Evolutionary conservation across 2,888 invertebrate genomes (phyloP).

Genomic region (Drosophila anomalipes): DNA sequence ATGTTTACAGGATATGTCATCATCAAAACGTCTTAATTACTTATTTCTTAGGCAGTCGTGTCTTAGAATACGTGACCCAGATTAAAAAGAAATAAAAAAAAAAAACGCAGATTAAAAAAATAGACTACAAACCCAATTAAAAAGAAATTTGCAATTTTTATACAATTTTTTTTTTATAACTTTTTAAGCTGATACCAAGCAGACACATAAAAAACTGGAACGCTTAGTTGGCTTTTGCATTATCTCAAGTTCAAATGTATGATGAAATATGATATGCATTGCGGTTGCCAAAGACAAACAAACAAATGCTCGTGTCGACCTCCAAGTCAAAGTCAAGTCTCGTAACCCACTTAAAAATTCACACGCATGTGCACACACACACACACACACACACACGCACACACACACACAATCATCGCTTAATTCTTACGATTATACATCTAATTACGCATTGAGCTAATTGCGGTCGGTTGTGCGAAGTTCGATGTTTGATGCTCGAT

Average conservation of each 20-base stretch:
- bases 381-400: slow-evolving; percentile 1
- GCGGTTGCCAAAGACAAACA: slow-evolving; percentile 23
- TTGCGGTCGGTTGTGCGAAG: slow-evolving; percentile 35
- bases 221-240: slow-evolving; percentile 17
- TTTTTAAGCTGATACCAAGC: slow-evolving; percentile 9
- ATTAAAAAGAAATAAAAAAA: background rate
- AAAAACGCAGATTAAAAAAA: background rate
- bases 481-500: background rate
- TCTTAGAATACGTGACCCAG: background rate
- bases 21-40: background rate
- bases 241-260: slow-evolving; percentile 46
- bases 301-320: slow-evolving; percentile 31
- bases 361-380: background rate
- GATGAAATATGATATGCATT: slow-evolving; percentile 37
- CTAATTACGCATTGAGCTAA: slow-evolving; percentile 23
- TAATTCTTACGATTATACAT: slow-evolving; percentile 15
- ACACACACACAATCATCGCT: slow-evolving; percentile 5
- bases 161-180: background rate
- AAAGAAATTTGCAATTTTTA: background rate
- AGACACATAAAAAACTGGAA: background rate
- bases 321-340: slow-evolving; percentile 66
- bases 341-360: slow-evolving; percentile 53
- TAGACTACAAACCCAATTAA: background rate
- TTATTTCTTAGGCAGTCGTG: background rate
- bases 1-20: background rate